Percentiles rank a stretch among this genome's conserved stretches.
These are phyloP conservation scores for Drosophila setifemur DNA, from an alignment of 1,140 invertebrate species.

Conservation along the genomic window DNA sequence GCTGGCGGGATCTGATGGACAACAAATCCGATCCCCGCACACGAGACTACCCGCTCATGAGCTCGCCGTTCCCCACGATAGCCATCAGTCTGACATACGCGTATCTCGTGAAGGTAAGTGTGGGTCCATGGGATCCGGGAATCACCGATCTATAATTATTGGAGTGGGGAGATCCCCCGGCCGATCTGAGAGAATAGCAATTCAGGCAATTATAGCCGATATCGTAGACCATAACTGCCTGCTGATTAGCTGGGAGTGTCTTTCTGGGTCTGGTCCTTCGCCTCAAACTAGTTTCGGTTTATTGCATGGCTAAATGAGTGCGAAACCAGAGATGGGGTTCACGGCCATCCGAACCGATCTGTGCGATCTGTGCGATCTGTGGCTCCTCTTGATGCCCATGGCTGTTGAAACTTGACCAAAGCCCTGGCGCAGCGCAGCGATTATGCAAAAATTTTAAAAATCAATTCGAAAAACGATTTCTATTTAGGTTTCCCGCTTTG, in stretches of 20 bases:
- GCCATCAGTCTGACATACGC: slow-evolving; percentile 90
- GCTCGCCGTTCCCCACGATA: slow-evolving; percentile 90
- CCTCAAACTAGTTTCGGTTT: slow-evolving; percentile 47
- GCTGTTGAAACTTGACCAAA: slow-evolving; percentile 48
- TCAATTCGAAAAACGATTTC: slow-evolving; percentile 66
- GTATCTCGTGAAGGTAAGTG: slow-evolving; percentile 88
- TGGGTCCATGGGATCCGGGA: background rate
- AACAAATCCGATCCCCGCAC: slow-evolving; percentile 91
- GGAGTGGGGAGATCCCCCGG: background rate
- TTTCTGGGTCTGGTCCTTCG: slow-evolving; percentile 20
- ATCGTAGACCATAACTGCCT: slow-evolving; percentile 9
- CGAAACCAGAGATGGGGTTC: slow-evolving; percentile 30
- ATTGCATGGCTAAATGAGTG: slow-evolving; percentile 29
- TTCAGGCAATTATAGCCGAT: slow-evolving; percentile 13
- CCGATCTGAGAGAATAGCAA: slow-evolving; percentile 1
- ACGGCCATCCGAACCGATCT: slow-evolving; percentile 26
- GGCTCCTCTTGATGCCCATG: background rate
- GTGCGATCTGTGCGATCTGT: slow-evolving; percentile 1
- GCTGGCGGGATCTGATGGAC: slow-evolving; percentile 88
- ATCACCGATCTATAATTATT: slow-evolving; percentile 48
- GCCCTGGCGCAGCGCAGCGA: slow-evolving; percentile 10
- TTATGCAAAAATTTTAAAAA: slow-evolving; percentile 48
- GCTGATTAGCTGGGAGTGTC: slow-evolving; percentile 15
- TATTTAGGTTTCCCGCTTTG: slow-evolving; percentile 74
- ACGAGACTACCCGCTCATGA: slow-evolving; percentile 92